Conservation (phyloP, 35 echinoderm and acorn worm species). For the Amphiura filiformis region DNA sequence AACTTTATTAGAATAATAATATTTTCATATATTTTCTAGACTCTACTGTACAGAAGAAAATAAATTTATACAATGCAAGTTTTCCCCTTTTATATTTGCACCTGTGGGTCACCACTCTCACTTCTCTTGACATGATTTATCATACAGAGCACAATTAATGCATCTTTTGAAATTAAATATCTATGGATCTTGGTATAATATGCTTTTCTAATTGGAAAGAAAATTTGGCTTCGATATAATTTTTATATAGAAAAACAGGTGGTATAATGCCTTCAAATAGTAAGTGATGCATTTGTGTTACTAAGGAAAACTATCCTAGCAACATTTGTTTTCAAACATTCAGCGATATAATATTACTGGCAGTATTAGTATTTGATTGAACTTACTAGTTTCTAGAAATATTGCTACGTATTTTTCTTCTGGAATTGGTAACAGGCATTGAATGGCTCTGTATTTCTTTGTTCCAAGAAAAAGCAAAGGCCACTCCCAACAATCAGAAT, state of each 20-base stretch:
- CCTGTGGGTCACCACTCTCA: not conserved
- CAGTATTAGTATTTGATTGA: not conserved
- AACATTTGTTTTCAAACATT: no score
- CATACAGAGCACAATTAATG: no score
- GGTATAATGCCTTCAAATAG: not conserved
- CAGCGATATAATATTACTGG: no score
- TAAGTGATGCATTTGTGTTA: not conserved
- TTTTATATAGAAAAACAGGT: not conserved
- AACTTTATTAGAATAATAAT: not conserved
- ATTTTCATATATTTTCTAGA: slow-evolving; percentile 10
- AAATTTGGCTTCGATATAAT: not conserved
- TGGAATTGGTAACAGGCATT: no score
- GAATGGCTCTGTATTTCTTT: no score
- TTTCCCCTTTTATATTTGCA: not conserved
- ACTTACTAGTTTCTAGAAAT: not conserved
- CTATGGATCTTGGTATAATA: not conserved
- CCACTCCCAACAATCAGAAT: no score
- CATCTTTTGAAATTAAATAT: no score
- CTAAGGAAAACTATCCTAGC: not conserved
- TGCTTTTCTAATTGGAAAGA: not conserved
- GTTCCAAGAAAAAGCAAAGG: no score
- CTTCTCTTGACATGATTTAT: not conserved
- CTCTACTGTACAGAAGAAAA: slow-evolving; percentile 9
- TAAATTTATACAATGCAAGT: slow-evolving; percentile 3
- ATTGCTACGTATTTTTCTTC: not conserved